Evolutionary conservation across 1,140 invertebrate genomes (phyloP), one percentile per base, ranked within the genome.

Genomic region (Drosophila jambulina): DNA sequence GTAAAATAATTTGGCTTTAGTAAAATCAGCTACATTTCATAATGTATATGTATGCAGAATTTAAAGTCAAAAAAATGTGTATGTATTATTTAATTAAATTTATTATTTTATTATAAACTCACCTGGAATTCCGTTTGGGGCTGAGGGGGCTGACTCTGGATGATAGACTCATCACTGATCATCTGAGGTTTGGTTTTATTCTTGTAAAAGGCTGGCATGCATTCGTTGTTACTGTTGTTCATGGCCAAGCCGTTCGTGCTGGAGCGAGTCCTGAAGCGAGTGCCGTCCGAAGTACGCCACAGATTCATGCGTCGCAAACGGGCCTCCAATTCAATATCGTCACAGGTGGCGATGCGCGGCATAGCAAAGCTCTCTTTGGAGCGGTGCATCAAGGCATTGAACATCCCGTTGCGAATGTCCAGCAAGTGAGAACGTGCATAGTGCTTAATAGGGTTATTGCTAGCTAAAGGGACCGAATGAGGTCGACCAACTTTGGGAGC

Each of bases 321-420:
- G 1, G 61, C 91, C 60, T 92, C 91, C 54, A 92, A 46, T 34
- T 92, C 91, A n/a, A 92, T 91, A 32, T 90, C 91, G 65, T 92
- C 91, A 29, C 91, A 92, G 42, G 91, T 92, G 13, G 91, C 91
- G 15, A 92, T 92, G n/a, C 77, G 84, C 8, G 91, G 87, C 72
- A 84, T 85, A 3, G 63, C 75, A 19, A 75, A 72, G 13, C 49
- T 80, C 15, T 90, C 80, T 57, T 81, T 80, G 8, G 72, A 82
- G 3, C 61, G 71, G 42, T 88, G 69, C 60, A 77, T 65, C 5
- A 82, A 43, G 2, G 75, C 71, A 60, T 72, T 78, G 10, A 78
- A 42, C 85, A 92, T 91, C 4, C 63, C 70, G 38, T 88, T 76
- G 42, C 91, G 88, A 63, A 92, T 92, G 3, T 87, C 80, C 13